Base-by-base conservation (phyloP, 2,113 vertebrate genomes). In the Lepisosteus osseus region DNA sequence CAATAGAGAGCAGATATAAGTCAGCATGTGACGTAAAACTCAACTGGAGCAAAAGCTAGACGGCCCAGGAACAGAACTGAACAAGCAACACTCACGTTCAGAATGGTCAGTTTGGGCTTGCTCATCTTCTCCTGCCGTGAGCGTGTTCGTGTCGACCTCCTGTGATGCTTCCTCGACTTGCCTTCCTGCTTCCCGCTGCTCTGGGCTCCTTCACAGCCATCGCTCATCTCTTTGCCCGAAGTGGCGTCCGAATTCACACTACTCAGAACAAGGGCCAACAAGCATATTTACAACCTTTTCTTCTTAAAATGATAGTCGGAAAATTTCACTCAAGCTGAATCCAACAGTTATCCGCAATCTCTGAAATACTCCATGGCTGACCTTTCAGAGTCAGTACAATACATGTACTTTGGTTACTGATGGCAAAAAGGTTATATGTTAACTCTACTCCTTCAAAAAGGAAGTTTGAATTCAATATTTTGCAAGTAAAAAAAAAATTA, bases 91-190 rank as follows among this genome's bases (percentile, higher is more conserved):
- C 92, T 92, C 86, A 89, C 93, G 71, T 99, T 98, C 77, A 99
- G 82, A 86, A 99, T 99, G 81, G 94, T 98, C 61, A 99, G 91
- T 77, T 96, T 96, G n/a, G 97, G 95, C 71, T 94, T 95, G 87
- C 76, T 97, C 77, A 92, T 86, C 84, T 91, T 96, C 82, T 99
- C 97, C 77, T 97, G 97, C 5, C 97, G 93, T 0, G 97, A 99
- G 6, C 97, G 96, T 1, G 92, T 89, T 0, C 97, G 94, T 0
- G 95, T 86, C 2, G 97, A 99, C 77, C 95, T 94, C 65, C 97
- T 95, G 81, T 98, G 97, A 73, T 95, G 94, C 74, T 94, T 99
- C 74, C 94, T 93, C 0, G 89, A 86, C 82, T 94, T 96, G 74
- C 94, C 93, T 64, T 99, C 97, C 29, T 90, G 93, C 66, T 94